Percentiles rank a stretch among this genome's conserved stretches.
phyloP scores from a whole-genome alignment of 2,888 invertebrate genomes.

The Penaeus monodon region DNA sequence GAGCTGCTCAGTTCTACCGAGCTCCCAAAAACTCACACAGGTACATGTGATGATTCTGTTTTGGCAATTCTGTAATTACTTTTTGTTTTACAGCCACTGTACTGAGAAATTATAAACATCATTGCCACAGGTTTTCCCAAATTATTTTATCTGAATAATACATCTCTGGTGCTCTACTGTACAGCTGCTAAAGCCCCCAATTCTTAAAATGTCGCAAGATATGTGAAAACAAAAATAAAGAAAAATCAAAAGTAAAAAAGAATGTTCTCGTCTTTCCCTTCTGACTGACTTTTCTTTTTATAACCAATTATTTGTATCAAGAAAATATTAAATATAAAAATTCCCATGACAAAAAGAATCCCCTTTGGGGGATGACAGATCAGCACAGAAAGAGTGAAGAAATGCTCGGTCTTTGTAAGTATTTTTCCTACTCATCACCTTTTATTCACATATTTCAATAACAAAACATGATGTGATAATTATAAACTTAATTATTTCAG shows the following conservation, averaged over 20 bases:
- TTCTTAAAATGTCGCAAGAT: background rate
- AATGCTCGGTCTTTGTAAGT: too few relatives aligned
- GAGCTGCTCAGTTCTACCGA: constrained; percentile 21
- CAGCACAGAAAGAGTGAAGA: too few relatives aligned
- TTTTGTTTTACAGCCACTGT: background rate
- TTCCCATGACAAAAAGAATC: too few relatives aligned
- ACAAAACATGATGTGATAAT: too few relatives aligned
- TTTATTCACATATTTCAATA: too few relatives aligned
- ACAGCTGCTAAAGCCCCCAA: background rate
- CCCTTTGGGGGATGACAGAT: too few relatives aligned
- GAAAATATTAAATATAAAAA: too few relatives aligned
- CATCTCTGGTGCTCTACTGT: too few relatives aligned
- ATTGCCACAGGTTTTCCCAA: constrained; percentile 9
- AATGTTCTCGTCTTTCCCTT: background rate
- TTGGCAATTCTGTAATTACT: constrained; percentile 12
- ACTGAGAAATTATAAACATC: background rate
- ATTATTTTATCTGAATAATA: constrained; percentile 12
- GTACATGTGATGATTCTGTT: background rate
- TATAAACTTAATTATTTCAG: too few relatives aligned
- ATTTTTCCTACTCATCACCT: too few relatives aligned
- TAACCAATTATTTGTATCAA: too few relatives aligned
- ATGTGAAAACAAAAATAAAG: background rate
- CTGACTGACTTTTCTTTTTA: too few relatives aligned
- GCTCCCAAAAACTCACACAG: constrained; percentile 15
- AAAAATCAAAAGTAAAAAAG: background rate